Evolutionary conservation across 2,888 invertebrate genomes (phyloP), one percentile per base, ranked within the genome.

Genomic region (Acrobeloides nanus): DNA sequence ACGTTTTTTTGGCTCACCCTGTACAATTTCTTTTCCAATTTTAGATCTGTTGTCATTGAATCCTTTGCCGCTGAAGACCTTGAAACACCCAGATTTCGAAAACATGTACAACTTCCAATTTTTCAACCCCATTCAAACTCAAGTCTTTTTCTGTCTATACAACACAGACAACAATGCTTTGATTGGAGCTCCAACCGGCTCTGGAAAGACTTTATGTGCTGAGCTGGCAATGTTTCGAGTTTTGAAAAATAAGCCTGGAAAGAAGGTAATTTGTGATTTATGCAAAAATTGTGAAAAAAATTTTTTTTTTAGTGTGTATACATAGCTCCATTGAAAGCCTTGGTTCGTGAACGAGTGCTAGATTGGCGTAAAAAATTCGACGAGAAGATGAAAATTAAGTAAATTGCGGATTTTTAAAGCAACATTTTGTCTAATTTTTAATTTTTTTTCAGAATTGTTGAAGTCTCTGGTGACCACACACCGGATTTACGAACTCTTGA

Each of bases 131-230:
- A 89, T 99, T 59, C 71, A 71, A 48, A 68, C 69, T 6, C 71
- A 67, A 51, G 66, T 97, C 55, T 99, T 97, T 76, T 89, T 93
- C 76, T 86, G 87, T 38, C 78, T 97, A 5, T 97, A 90, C 76
- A 86, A 95, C 73, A 89, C 89, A 0, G 89, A 97, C 68, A 61
- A 83, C 62, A 95, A 95, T 74, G 86, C 90, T 6, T 77, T 99
- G 21, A 78, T 97, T 4, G 92, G 92, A 0, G 95, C 95, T 0
- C 92, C 92, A 0, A 93, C 92, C 0, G 89, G 89, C 1, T 92
- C 92, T 0, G 97, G 97, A 29, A 99, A 99, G 80, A 99, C 97
- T 0, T 87, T 95, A 38, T 90, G 87, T 0, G 95, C 97, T 0
- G 97, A 99, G 76, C 82, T 99, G 23, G 95, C 95, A 33, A 90